Conservation (phyloP, 1,140 invertebrate species). For the Copidosoma floridanum region DNA sequence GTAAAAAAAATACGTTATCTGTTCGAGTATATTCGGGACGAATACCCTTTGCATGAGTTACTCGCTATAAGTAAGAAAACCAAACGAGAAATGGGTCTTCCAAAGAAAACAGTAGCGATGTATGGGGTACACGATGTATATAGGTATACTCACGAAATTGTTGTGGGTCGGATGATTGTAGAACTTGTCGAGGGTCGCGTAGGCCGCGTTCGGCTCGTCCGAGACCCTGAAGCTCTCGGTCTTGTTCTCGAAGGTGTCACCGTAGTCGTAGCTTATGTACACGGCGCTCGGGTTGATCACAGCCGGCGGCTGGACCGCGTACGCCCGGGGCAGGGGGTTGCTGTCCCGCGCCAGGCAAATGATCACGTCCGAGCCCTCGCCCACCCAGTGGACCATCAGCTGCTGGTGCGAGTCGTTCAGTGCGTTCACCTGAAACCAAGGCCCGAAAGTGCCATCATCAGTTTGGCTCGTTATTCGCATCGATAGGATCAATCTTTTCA, state of each 20-base stretch:
- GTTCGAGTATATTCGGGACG: too few species aligned
- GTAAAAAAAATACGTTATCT: too few species aligned
- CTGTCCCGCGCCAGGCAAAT: conserved; percentile 79
- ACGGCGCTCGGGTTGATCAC: conserved; percentile 66
- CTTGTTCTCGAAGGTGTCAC: conserved; percentile 74
- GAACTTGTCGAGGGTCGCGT: conserved; percentile 77
- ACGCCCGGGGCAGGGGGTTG: conserved; percentile 44
- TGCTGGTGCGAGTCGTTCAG: conserved; percentile 85
- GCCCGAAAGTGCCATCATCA: too few species aligned
- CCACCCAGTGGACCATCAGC: conserved; percentile 87
- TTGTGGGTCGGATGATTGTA: conserved; percentile 78
- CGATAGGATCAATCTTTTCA: too few species aligned
- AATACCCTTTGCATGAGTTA: too few species aligned
- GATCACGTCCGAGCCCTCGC: conserved; percentile 79
- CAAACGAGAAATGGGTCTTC: too few species aligned
- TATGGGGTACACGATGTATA: too few species aligned
- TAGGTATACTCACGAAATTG: conserved; percentile 67
- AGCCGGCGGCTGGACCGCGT: conserved; percentile 41
- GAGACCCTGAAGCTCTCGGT: conserved; percentile 66
- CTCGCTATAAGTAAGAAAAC: too few species aligned
- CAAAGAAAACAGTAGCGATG: too few species aligned
- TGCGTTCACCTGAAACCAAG: conserved; percentile 63
- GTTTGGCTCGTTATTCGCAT: too few species aligned
- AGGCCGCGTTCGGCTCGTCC: conserved; percentile 51
- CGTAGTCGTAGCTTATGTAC: conserved; percentile 85